A percentile compares a stretch with the other conserved stretches of the same genome.
phyloP scores from a whole-genome alignment of 2,888 invertebrate species.

The Drosophila incognita region DNA sequence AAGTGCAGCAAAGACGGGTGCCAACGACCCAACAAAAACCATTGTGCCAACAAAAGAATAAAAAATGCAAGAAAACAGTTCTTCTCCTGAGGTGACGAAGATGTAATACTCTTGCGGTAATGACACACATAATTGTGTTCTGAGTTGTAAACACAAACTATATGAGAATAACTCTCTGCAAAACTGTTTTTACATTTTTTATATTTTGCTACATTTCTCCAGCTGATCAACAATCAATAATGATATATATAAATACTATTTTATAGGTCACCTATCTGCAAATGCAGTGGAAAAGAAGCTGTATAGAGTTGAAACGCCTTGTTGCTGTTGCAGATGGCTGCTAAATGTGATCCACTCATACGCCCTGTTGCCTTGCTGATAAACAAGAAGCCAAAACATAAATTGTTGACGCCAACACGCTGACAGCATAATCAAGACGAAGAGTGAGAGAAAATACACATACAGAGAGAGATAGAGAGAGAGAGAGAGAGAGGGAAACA shows the following conservation, averaged over 20 bases:
- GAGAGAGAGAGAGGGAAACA: background rate
- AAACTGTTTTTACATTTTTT: background rate
- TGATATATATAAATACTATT: background rate
- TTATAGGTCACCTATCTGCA: background rate
- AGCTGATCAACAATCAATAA: background rate
- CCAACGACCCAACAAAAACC: constrained; percentile 30
- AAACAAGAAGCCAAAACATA: constrained; percentile 58
- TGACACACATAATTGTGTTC: background rate
- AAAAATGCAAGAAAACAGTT: constrained; percentile 9
- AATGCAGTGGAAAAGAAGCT: background rate
- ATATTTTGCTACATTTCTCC: background rate
- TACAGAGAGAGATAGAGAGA: background rate
- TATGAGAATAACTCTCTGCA: background rate
- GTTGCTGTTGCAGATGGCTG: constrained; percentile 38
- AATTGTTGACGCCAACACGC: constrained; percentile 56
- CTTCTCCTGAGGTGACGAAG: background rate
- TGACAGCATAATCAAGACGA: constrained; percentile 16
- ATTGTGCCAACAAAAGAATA: constrained; percentile 43
- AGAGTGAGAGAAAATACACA: background rate
- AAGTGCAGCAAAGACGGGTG: constrained; percentile 32
- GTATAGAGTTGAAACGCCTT: constrained; percentile 30
- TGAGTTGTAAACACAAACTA: background rate
- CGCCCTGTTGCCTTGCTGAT: constrained; percentile 56
- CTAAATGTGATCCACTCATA: constrained; percentile 59
- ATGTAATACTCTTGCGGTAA: constrained; percentile 12